Base-by-base conservation (phyloP, 2,797 vertebrate species). In the Euthynnus affinis region DNA sequence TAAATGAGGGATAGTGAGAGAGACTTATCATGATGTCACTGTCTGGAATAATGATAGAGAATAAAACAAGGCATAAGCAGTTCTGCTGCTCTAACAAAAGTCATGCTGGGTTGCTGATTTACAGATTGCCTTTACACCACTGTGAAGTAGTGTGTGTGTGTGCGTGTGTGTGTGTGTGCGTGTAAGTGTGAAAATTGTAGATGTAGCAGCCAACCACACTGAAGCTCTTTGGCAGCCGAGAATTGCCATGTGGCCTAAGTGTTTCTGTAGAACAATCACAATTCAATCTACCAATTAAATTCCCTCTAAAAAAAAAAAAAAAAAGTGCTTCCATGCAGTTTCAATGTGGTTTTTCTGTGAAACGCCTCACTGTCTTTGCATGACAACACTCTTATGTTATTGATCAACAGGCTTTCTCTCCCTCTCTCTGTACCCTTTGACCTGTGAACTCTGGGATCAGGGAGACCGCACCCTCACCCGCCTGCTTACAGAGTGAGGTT, bases 311-410 rank as follows among this genome's bases (percentile, higher is more conserved):
- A 29, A 14, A 62, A 18, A 69, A 32, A 32, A 32, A 29, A 14
- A 62, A 18, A 69, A 64, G 6, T 5, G 25, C 40, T 20, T 5
- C 42, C 29, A 49, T 73, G 42, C 68, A 42, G 81, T 90, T 87
- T 93, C 84, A 86, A 86, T 90, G 90, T 93, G 89, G 90, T 91
- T 85, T 76, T 49, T 20, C 66, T 14, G 18, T 52, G 64, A 75
- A 42, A 49, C 61, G 32, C 59, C 12, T 76, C 69, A 32, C 71
- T 81, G 49, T 83, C 71, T 81, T 74, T 90, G 93, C 93, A 95
- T 95, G 94, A 65, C 59, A 52, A 65, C 69, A 76, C 60, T 84
- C n/a, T 78, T 55, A 70, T 81, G 51, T 55, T 72, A 51, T 53
- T 66, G 25, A 60, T 64, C 18, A 8, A 49, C 18, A 8, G 18